Evolutionary conservation across 1,140 invertebrate species (phyloP).

Genomic region (Apolygus lucorum): DNA sequence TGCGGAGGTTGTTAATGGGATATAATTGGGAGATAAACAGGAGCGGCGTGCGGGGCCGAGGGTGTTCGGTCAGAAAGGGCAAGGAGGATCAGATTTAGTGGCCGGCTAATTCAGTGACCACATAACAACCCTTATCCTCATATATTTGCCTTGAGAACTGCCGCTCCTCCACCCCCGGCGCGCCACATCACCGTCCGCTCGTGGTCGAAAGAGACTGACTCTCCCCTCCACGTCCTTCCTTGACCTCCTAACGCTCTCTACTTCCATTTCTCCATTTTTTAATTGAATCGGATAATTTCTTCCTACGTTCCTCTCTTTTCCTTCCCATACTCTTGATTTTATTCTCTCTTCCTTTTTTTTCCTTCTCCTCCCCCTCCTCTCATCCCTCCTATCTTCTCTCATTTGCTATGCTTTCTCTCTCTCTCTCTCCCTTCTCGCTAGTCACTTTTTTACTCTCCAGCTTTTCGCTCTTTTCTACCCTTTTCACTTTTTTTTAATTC

Average conservation of each 20-base stretch:
- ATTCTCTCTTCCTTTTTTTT: background rate
- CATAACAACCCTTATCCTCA: conserved; percentile 8
- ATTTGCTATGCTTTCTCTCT: background rate
- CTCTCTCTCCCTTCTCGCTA: background rate
- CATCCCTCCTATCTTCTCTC: background rate
- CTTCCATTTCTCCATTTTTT: background rate
- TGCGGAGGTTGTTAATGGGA: background rate
- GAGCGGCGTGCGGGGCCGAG: background rate
- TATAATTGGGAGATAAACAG: conserved; percentile 11
- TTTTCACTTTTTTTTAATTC: too few relatives aligned
- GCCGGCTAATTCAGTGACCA: conserved; percentile 10
- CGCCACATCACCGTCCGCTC: background rate
- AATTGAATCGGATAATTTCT: conserved; percentile 2
- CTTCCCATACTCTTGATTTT: background rate
- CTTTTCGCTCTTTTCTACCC: too few relatives aligned
- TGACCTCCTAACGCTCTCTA: background rate
- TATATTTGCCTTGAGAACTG: conserved; percentile 2
- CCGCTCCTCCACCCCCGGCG: background rate
- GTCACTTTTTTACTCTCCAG: too few relatives aligned
- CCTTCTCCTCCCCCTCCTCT: background rate
- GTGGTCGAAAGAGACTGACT: background rate
- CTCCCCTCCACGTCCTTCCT: background rate
- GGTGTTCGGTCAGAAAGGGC: background rate
- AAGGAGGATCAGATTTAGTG: conserved; percentile 7
- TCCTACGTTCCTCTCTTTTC: background rate